A percentile compares a stretch with the other conserved stretches of the same genome.
These are phyloP conservation scores for Pseudorhiza aurosa DNA, from an alignment of 30 jellyfish, hydroid and myxozoan genomes.

Conservation along the genomic window DNA sequence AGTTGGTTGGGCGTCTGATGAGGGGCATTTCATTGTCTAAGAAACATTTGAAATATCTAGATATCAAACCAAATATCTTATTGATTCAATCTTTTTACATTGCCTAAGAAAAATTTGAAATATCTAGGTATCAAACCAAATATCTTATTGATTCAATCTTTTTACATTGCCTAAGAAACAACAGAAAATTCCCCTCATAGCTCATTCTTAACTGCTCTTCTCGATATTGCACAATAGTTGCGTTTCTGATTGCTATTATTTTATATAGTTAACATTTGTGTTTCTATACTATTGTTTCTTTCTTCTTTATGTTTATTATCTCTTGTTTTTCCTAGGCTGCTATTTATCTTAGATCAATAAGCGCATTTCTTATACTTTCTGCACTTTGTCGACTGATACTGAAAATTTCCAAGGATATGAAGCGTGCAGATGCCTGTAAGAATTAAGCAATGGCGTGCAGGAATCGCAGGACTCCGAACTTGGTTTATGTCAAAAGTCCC, in stretches of 20 bases:
- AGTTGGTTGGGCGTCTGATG: slow-evolving; percentile 1
- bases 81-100: slow-evolving; percentile 6
- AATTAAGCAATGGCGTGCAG: slow-evolving; percentile 61
- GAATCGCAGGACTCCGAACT: slow-evolving; percentile 33
- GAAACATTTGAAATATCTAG: neutral
- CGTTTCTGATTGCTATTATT: neutral
- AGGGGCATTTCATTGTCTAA: neutral
- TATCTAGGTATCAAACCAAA: slow-evolving; percentile 1
- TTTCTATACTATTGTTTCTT: neutral
- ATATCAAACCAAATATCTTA: slow-evolving; percentile 13
- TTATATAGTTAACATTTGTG: neutral
- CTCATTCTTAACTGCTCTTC: slow-evolving; percentile 29
- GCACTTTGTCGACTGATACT: slow-evolving; percentile 22
- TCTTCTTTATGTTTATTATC: neutral
- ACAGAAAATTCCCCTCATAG: slow-evolving; percentile 38
- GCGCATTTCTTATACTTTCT: slow-evolving; percentile 6
- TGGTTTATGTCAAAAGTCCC: slow-evolving; percentile 32
- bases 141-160: slow-evolving; percentile 15
- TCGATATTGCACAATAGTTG: slow-evolving; percentile 11
- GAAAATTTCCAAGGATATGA: slow-evolving; percentile 5
- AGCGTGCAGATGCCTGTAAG: slow-evolving; percentile 63
- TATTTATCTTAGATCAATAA: slow-evolving; percentile 16
- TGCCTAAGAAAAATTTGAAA: slow-evolving; percentile 2
- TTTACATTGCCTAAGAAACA: slow-evolving; percentile 5
- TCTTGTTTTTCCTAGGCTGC: slow-evolving; percentile 18